Evolutionary conservation across 2,888 invertebrate species (phyloP).

Genomic region (Epinotia ramella): DNA sequence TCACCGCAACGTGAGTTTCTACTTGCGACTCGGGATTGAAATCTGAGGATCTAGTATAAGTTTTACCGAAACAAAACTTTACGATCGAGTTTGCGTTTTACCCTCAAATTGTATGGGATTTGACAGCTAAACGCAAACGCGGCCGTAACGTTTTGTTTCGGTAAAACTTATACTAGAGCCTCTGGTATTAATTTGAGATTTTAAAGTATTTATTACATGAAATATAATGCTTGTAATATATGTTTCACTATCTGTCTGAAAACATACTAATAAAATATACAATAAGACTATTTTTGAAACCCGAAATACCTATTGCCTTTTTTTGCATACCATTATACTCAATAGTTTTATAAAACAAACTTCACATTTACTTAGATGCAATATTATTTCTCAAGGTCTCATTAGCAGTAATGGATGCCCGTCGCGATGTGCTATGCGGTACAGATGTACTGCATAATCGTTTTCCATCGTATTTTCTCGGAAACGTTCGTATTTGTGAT

Average conservation of each 20-base stretch:
- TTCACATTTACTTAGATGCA: constrained; percentile 14
- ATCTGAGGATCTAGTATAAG: too few relatives aligned
- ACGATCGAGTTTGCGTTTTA: too few relatives aligned
- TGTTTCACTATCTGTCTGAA: not conserved
- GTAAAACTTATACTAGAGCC: too few relatives aligned
- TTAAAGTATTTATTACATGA: not conserved
- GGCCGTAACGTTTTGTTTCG: too few relatives aligned
- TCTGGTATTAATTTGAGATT: not conserved
- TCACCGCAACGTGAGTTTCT: not conserved
- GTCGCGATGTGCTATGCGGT: not conserved
- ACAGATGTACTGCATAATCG: too few relatives aligned
- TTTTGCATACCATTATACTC: not conserved
- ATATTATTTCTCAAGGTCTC: constrained; percentile 11
- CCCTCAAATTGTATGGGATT: too few relatives aligned
- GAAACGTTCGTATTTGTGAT: too few relatives aligned
- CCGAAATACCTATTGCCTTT: not conserved
- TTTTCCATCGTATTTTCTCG: too few relatives aligned
- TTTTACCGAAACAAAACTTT: too few relatives aligned
- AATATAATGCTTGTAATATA: not conserved
- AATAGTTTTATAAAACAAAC: not conserved
- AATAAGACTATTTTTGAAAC: too few relatives aligned
- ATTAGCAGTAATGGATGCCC: not conserved
- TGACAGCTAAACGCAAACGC: too few relatives aligned
- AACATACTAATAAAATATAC: too few relatives aligned
- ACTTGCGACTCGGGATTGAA: not conserved